Conservation (phyloP, 2,888 invertebrate species). For the Hypomecis punctinalis region DNA sequence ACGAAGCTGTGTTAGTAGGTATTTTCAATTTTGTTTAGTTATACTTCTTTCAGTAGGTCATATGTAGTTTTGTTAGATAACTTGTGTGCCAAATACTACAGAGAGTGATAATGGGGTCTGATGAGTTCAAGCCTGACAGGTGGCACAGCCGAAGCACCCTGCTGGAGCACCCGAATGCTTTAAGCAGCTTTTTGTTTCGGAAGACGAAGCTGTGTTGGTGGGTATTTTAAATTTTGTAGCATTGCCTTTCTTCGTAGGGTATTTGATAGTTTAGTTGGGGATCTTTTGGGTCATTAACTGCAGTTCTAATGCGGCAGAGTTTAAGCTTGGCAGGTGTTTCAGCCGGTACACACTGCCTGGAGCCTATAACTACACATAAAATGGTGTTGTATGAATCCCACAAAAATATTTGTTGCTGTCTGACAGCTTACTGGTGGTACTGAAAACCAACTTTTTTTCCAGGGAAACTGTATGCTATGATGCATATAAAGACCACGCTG, state of each 20-base stretch:
- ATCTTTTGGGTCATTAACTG: no score
- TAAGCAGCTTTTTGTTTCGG: constrained; percentile 43
- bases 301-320: constrained; percentile 25
- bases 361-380: no score
- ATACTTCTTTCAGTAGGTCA: no score
- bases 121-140: constrained; percentile 55
- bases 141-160: constrained; percentile 49
- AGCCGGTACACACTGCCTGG: constrained; percentile 40
- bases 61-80: no score
- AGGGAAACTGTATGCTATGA: constrained; percentile 45
- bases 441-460: not conserved
- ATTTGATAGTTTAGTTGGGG: no score
- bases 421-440: no score
- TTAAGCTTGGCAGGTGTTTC: constrained; percentile 58
- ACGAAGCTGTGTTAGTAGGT: constrained; percentile 44
- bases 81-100: constrained; percentile 28
- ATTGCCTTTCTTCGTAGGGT: no score
- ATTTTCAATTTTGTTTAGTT: no score
- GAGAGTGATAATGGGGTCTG: constrained; percentile 48
- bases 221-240: not conserved
- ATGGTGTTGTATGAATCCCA: no score
- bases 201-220: constrained; percentile 44
- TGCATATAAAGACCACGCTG: constrained; percentile 40
- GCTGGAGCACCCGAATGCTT: constrained; percentile 42
- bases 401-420: no score